Percentiles rank a stretch among this genome's conserved stretches.
Evolutionary conservation across 2,797 vertebrate species (phyloP).

Genomic region (Masticophis lateralis): DNA sequence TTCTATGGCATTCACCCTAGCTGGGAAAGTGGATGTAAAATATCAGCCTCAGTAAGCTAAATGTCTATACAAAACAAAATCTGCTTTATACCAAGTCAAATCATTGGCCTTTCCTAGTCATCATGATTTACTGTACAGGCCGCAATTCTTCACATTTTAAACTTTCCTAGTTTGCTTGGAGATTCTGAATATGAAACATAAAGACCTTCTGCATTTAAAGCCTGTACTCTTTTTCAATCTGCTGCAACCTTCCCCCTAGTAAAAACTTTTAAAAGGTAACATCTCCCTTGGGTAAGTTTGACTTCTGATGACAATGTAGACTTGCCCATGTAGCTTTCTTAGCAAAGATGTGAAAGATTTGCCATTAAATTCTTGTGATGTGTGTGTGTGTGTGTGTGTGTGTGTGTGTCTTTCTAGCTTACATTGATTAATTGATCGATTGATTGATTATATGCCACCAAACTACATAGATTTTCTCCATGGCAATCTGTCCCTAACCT

Average conservation of each 20-base stretch:
- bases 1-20: neutral
- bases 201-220: neutral
- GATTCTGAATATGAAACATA: neutral
- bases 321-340: neutral
- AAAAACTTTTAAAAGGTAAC: neutral
- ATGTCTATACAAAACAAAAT: neutral
- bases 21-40: neutral
- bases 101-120: neutral
- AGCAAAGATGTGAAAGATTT: neutral
- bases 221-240: neutral
- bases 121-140: neutral
- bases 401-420: neutral
- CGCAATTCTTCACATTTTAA: neutral
- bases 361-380: neutral
- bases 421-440: neutral
- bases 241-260: neutral
- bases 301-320: neutral
- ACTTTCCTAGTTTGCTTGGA: neutral
- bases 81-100: neutral
- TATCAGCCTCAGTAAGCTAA: neutral
- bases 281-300: neutral
- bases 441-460: neutral
- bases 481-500: neutral
- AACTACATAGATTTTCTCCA: neutral
- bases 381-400: accelerated